phyloP scores from a whole-genome alignment of 2,888 invertebrate genomes.

The Cantharis rufa region DNA sequence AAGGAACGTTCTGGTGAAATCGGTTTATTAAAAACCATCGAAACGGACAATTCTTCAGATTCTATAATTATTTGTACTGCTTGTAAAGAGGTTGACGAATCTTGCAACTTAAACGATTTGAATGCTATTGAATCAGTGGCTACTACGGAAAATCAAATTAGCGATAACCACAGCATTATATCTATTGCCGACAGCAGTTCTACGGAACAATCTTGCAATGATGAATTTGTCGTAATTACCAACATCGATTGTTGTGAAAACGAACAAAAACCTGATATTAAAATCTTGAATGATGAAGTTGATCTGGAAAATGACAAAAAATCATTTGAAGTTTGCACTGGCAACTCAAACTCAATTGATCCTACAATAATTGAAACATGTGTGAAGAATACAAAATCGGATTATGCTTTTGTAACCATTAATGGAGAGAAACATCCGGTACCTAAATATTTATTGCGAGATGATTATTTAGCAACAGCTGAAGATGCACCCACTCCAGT shows the following conservation, averaged over 20 bases:
- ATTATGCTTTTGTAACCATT: slow-evolving; percentile 47
- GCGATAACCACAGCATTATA: slow-evolving; percentile 35
- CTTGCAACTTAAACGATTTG: neutral
- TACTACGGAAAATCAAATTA: slow-evolving; percentile 17
- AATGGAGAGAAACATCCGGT: slow-evolving; percentile 48
- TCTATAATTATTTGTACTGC: neutral
- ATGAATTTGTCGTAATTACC: slow-evolving; percentile 30
- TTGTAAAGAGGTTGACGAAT: neutral
- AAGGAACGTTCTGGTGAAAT: neutral
- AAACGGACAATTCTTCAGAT: neutral
- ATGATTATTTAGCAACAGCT: slow-evolving; percentile 43
- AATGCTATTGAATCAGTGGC: neutral
- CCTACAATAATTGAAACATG: neutral
- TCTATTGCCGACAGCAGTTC: slow-evolving; percentile 31
- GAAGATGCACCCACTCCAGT: slow-evolving; percentile 36
- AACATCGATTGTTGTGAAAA: slow-evolving; percentile 3
- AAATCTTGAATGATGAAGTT: neutral
- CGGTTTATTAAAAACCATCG: neutral
- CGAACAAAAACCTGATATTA: slow-evolving; percentile 31
- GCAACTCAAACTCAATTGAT: neutral
- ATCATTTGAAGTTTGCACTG: slow-evolving; percentile 19
- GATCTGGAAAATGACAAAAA: slow-evolving; percentile 36
- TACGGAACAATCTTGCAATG: slow-evolving; percentile 19
- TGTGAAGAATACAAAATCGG: neutral
- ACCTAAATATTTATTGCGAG: slow-evolving; percentile 47